A percentile compares a stretch with the other conserved stretches of the same genome.
phyloP scores from a whole-genome alignment of 1,140 invertebrate species.

The Scaptomyza hsui region DNA sequence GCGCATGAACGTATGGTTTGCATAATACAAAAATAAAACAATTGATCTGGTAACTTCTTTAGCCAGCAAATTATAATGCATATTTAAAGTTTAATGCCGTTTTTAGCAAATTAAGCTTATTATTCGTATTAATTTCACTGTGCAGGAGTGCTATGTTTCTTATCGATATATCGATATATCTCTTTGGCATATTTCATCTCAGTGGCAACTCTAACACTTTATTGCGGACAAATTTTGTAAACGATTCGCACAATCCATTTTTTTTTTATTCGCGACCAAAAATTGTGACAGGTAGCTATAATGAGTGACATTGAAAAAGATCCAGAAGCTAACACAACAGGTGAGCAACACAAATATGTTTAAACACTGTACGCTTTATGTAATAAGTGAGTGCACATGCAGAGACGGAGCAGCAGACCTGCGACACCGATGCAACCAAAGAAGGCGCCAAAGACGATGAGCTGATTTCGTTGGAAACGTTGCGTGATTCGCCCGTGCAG shows the following conservation, averaged over 20 bases:
- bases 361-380: background rate
- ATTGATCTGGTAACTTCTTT: background rate
- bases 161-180: slow-evolving; percentile 14
- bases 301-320: slow-evolving; percentile 2
- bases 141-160: background rate
- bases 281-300: background rate
- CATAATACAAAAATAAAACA: slow-evolving; percentile 6
- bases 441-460: slow-evolving; percentile 34
- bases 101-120: background rate
- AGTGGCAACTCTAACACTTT: slow-evolving; percentile 16
- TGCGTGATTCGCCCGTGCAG: slow-evolving; percentile 95
- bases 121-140: background rate
- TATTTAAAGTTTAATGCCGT: background rate
- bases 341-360: background rate
- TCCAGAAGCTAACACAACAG: background rate
- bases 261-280: background rate
- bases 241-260: slow-evolving; percentile 32
- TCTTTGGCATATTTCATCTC: background rate
- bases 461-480: slow-evolving; percentile 92
- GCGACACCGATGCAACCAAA: slow-evolving; percentile 24
- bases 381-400: background rate
- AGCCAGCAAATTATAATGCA: background rate
- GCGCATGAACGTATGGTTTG: slow-evolving; percentile 18
- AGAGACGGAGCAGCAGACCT: slow-evolving; percentile 33
- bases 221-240: slow-evolving; percentile 34